These are phyloP conservation scores for Drosophila fulvimacula DNA, from an alignment of 2,888 invertebrate genomes.

Conservation along the genomic window DNA sequence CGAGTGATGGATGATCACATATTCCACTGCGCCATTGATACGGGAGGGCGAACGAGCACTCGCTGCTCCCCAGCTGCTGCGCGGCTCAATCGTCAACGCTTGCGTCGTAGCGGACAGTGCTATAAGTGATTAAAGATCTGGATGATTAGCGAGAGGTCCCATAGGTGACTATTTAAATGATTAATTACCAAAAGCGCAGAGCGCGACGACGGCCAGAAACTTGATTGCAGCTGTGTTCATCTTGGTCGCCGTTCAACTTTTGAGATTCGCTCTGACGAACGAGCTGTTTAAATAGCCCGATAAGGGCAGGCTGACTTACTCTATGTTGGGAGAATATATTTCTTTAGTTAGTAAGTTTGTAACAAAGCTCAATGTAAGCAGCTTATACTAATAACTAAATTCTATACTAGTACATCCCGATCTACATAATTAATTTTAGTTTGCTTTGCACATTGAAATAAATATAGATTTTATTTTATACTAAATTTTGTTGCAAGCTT, in stretches of 20 bases:
- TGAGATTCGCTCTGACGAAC: slow-evolving; percentile 20
- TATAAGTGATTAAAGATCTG: slow-evolving; percentile 7
- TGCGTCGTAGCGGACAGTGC: slow-evolving; percentile 36
- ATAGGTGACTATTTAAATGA: slow-evolving; percentile 12
- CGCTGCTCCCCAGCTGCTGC: slow-evolving; percentile 87
- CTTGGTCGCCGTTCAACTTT: slow-evolving; percentile 15
- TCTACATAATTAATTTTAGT: neutral
- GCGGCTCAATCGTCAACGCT: slow-evolving; percentile 78
- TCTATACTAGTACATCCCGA: neutral
- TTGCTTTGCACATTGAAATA: too few species aligned
- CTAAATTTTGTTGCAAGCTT: neutral
- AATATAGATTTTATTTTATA: neutral
- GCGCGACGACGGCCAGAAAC: slow-evolving; percentile 44
- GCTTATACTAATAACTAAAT: neutral
- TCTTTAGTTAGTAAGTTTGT: neutral
- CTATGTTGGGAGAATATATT: neutral
- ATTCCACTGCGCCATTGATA: slow-evolving; percentile 86
- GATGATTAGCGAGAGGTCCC: slow-evolving; percentile 1
- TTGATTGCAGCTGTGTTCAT: slow-evolving; percentile 47
- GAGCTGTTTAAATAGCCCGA: slow-evolving; percentile 43
- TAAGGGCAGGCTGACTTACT: slow-evolving; percentile 10
- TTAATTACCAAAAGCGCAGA: slow-evolving; percentile 66
- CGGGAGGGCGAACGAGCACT: slow-evolving; percentile 85
- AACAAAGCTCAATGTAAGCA: neutral
- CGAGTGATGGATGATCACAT: slow-evolving; percentile 90